Conservation (phyloP, 2,797 vertebrate species). For the Labroides dimidiatus region DNA sequence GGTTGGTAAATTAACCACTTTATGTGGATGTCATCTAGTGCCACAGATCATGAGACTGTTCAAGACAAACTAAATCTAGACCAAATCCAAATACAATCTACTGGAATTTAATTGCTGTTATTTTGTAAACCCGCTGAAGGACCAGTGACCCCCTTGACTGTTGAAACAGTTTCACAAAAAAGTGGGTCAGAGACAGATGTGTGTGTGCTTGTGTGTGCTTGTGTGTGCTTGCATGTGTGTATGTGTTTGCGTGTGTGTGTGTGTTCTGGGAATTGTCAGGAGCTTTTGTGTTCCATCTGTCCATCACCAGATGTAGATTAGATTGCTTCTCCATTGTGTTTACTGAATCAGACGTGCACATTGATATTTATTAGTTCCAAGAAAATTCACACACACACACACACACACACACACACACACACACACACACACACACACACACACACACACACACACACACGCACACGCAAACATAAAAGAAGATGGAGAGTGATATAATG, state of each 20-base stretch:
- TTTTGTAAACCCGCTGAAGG: neutral
- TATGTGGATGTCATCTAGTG: too few relatives aligned
- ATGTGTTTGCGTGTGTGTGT: constrained; percentile 19
- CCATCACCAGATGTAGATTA: constrained; percentile 51
- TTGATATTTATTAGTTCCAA: constrained; percentile 42
- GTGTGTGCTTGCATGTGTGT: constrained; percentile 9
- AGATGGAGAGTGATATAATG: neutral
- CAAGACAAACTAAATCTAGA: too few relatives aligned
- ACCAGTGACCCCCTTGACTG: constrained; percentile 11
- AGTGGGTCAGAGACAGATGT: constrained; percentile 60
- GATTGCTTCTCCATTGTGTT: constrained; percentile 50
- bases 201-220: constrained; percentile 19
- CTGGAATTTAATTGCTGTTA: too few relatives aligned
- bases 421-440: too few relatives aligned
- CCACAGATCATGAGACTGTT: too few relatives aligned
- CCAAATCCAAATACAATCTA: too few relatives aligned
- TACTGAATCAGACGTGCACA: constrained; percentile 44
- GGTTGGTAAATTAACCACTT: too few relatives aligned
- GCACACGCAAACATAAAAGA: neutral
- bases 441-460: neutral
- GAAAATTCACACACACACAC: too few relatives aligned
- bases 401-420: too few relatives aligned
- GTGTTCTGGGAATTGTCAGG: constrained; percentile 38
- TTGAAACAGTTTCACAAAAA: constrained; percentile 39
- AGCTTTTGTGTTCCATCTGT: constrained; percentile 62